These are phyloP conservation scores for Indicator maculatus DNA, from an alignment of 2,113 vertebrate species.

Conservation along the genomic window DNA sequence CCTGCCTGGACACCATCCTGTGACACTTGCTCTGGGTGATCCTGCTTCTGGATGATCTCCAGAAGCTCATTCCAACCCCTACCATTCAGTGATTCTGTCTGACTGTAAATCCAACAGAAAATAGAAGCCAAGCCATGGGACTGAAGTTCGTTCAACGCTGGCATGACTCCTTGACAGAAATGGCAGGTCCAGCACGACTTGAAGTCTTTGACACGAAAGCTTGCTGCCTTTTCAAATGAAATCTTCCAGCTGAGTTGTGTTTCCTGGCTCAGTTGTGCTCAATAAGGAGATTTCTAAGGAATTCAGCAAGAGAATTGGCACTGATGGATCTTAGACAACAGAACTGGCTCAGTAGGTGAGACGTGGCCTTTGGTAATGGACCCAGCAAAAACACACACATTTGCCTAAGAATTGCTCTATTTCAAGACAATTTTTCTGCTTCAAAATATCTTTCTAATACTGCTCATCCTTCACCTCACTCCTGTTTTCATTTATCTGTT, in stretches of 20 bases:
- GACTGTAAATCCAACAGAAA: not conserved
- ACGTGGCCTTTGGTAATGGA: not conserved
- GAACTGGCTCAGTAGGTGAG: constrained; percentile 27
- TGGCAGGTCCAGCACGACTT: not conserved
- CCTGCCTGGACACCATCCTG: no score
- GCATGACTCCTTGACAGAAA: not conserved
- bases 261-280: not conserved
- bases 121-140: not conserved
- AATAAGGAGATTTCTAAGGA: not conserved
- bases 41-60: no score
- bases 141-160: not conserved
- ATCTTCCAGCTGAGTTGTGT: not conserved
- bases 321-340: constrained; percentile 14
- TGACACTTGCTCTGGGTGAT: no score
- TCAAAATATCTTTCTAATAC: not conserved
- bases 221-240: not conserved
- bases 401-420: accelerated
- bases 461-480: not conserved
- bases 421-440: not conserved
- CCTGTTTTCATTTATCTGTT: not conserved
- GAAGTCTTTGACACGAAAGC: not conserved
- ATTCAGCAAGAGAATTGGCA: not conserved
- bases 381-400: not conserved
- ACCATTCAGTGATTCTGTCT: not conserved
- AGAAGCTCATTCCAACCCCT: no score